Evolutionary conservation across 1,140 invertebrate species (phyloP).

Genomic region (Aphelinus atriplicis): DNA sequence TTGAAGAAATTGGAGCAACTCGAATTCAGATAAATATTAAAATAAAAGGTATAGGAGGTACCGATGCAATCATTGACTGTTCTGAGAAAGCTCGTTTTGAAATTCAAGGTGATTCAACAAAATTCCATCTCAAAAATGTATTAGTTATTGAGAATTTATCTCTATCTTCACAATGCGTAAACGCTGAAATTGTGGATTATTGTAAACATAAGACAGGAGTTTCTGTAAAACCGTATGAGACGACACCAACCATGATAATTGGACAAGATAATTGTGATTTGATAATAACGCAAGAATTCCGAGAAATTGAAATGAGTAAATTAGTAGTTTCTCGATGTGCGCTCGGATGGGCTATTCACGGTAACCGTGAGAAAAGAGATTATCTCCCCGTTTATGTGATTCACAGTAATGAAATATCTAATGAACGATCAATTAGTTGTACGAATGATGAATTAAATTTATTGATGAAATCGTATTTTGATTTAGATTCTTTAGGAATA

Average conservation of each 20-base stretch:
- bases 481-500: not conserved
- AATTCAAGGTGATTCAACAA: not conserved
- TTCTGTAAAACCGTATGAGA: not conserved
- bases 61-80: not conserved
- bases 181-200: not conserved
- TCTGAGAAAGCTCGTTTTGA: not conserved
- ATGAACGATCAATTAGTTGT: not conserved
- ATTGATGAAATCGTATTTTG: not conserved
- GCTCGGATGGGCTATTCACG: conserved; percentile 2
- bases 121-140: not conserved
- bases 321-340: not conserved
- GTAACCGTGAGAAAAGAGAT: not conserved
- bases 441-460: not conserved
- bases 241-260: not conserved
- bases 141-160: not conserved
- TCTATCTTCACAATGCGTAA: not conserved
- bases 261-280: not conserved
- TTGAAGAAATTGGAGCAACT: not conserved
- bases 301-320: not conserved
- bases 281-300: not conserved
- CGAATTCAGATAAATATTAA: not conserved
- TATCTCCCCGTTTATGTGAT: not conserved
- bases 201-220: not conserved
- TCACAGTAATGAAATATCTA: not conserved
- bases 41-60: conserved; percentile 6